Base-by-base conservation (phyloP, 2,113 vertebrate genomes). In the Plestiodon gilberti region DNA sequence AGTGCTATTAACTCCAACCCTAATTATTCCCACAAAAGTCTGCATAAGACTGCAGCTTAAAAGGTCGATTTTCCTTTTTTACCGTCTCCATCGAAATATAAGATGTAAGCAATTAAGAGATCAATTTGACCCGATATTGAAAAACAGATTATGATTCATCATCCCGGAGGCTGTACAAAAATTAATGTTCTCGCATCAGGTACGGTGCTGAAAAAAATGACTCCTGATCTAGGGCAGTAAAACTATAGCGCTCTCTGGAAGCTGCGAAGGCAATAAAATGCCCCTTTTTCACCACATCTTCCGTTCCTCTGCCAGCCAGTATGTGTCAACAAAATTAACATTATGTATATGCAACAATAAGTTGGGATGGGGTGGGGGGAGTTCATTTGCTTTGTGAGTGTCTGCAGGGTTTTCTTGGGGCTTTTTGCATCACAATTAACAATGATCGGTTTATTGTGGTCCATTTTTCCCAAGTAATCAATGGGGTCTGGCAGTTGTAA, bases 361-460 rank as follows among this genome's bases (percentile, higher is more conserved):
- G 93, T 25, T 61, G 30, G 52, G 20, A 77, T 3, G 9, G 73
- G 43, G 40, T 75, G 7, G 55, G 15, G 87, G 82, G 82, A 76
- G 57, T 78, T 82, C 87, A 78, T 90, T 90, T 93, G 52, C 81
- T 93, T 91, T 90, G 87, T 93, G 67, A 40, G 61, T 55, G 83
- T 89, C 48, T 55, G 74, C 74, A 76, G 25, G 25, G 25, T 4
- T 43, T 28, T 67, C 61, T 17, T 17, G 17, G n/a, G n/a, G n/a
- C 20, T 70, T 93, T 88, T 90, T 88, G 91, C 71, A 89, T 86
- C 35, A 90, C 92, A 94, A 93, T 95, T 95, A 96, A 93, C 89
- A 87, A 93, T 90, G 78, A 93, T 91, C 88, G 87, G 92, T 96
- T 96, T 95, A 96, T 95, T 95, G 92, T 52, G 30, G 91, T 59